phyloP scores from a whole-genome alignment of 2,888 invertebrate genomes.

The Fragum sueziense region DNA sequence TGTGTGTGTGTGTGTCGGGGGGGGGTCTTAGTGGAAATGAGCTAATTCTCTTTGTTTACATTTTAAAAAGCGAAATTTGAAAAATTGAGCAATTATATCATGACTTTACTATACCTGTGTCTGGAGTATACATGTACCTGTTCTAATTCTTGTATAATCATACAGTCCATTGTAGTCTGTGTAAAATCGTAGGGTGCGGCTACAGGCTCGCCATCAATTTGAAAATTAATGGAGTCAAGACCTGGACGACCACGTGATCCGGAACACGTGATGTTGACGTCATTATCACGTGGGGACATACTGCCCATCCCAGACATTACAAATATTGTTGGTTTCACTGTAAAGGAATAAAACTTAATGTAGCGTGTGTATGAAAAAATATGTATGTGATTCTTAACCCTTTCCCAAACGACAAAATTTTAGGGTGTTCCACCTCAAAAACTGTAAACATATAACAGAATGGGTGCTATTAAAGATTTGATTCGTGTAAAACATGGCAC shows the following conservation, averaged over 20 bases:
- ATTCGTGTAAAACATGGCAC: no score
- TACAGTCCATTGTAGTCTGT: neutral
- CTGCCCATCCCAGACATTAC: neutral
- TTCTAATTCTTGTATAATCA: neutral
- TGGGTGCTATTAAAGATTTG: no score
- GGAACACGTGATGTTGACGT: neutral
- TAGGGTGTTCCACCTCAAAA: no score
- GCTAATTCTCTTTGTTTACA: no score
- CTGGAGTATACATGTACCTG: neutral
- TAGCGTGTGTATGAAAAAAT: no score
- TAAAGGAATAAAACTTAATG: no score
- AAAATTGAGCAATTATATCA: neutral
- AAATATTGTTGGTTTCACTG: neutral
- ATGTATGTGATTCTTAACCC: no score
- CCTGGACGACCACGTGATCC: neutral
- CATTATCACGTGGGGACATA: neutral
- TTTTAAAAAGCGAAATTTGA: neutral
- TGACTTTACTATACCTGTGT: neutral
- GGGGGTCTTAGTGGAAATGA: no score
- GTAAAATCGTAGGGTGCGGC: conserved; percentile 2
- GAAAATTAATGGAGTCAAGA: neutral
- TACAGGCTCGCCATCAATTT: neutral
- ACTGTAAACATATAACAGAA: no score
- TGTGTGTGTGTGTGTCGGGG: no score
- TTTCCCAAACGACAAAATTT: no score